phyloP scores from a whole-genome alignment of 1,140 invertebrate genomes.

The Zelostemma sp. region DNA sequence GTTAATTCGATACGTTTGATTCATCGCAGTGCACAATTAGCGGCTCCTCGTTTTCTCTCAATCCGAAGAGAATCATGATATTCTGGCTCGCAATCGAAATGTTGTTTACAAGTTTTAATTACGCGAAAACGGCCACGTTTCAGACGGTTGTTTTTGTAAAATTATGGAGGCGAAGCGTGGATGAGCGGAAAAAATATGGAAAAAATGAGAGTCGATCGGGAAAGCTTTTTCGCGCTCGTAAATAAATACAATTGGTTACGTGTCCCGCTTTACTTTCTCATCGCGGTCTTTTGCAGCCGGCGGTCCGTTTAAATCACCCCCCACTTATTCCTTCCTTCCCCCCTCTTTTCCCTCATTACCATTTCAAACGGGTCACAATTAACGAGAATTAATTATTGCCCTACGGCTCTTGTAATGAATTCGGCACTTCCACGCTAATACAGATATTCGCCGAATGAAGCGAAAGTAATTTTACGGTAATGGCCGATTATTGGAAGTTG shows the following conservation, averaged over 20 bases:
- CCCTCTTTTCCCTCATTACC: conserved; percentile 52
- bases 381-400: conserved; percentile 55
- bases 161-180: too few species aligned
- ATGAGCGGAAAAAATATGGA: too few species aligned
- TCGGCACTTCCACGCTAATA: conserved; percentile 20
- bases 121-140: too few species aligned
- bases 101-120: too few species aligned
- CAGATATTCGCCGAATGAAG: too few species aligned
- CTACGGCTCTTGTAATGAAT: conserved; percentile 27
- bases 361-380: conserved; percentile 53
- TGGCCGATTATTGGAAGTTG: too few species aligned
- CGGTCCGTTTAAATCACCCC: conserved; percentile 35
- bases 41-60: neutral
- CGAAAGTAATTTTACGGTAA: too few species aligned
- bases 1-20: conserved; percentile 4
- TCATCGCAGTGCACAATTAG: conserved; percentile 3
- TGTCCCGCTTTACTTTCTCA: neutral
- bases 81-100: too few species aligned
- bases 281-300: neutral
- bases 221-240: neutral
- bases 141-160: too few species aligned
- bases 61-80: too few species aligned
- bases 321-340: too few species aligned
- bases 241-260: conserved; percentile 1
- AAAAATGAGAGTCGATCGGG: neutral